Conservation (phyloP, 2,888 invertebrate species). For the Andrena trimmerana region DNA sequence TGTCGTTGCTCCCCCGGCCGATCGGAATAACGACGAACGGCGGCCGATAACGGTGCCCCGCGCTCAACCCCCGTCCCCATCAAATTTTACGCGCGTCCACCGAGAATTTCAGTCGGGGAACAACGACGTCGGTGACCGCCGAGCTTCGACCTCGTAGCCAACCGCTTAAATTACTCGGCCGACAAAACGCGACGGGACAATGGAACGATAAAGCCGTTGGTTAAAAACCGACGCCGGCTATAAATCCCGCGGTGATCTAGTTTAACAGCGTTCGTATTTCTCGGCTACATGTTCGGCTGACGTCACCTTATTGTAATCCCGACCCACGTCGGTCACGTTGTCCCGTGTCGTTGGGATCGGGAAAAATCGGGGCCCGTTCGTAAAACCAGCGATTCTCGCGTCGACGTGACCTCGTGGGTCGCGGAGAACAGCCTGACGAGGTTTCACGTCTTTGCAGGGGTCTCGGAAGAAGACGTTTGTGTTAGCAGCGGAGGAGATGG, state of each 20-base stretch:
- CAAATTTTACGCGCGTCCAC: constrained; percentile 27
- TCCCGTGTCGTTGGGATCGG: constrained; percentile 23
- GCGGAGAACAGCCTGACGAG: neutral
- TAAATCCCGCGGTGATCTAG: constrained; percentile 75
- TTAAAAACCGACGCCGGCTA: constrained; percentile 65
- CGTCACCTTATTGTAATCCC: constrained; percentile 69
- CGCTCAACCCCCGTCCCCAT: constrained; percentile 6
- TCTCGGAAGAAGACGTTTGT: neutral
- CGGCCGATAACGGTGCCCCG: neutral
- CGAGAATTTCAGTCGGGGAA: constrained; percentile 55
- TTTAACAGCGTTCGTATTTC: constrained; percentile 67
- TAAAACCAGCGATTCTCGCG: constrained; percentile 9
- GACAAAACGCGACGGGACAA: constrained; percentile 72
- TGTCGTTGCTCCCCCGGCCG: neutral
- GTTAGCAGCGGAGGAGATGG: neutral
- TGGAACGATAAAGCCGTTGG: constrained; percentile 74
- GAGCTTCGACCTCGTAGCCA: constrained; percentile 53
- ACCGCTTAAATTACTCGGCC: constrained; percentile 64
- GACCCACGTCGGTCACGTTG: constrained; percentile 64
- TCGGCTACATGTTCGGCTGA: constrained; percentile 47
- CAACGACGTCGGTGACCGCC: constrained; percentile 48
- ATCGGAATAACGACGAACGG: neutral
- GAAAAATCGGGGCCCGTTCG: constrained; percentile 35
- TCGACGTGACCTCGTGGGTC: neutral
- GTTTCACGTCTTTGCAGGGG: neutral